Percentiles rank a stretch among this genome's conserved stretches.
Conservation (phyloP, 2,797 vertebrate species). For the Nasua narica region DNA sequence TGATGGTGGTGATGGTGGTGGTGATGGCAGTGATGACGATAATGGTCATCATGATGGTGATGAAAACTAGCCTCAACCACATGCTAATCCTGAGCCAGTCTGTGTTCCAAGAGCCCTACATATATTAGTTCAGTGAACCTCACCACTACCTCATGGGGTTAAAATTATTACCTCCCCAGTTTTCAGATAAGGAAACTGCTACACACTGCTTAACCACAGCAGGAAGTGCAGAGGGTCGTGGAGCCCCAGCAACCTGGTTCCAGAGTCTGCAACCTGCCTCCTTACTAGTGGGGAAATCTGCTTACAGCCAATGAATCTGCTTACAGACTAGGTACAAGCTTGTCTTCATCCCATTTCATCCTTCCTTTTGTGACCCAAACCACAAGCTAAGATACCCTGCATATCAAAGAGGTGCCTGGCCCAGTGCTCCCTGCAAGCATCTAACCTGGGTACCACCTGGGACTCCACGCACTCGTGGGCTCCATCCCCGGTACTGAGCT, state of each 20-base stretch:
- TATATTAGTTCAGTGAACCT: neutral
- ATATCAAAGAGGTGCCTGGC: rapidly evolving
- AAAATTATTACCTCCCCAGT: no score
- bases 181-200: neutral
- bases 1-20: no score
- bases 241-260: neutral
- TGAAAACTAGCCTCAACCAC: no score
- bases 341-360: neutral
- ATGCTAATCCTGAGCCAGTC: neutral
- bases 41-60: neutral
- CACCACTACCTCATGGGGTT: neutral
- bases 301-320: neutral
- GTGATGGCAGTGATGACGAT: no score
- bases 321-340: neutral
- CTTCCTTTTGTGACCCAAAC: neutral
- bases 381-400: neutral
- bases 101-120: neutral
- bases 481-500: rapidly evolving
- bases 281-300: neutral
- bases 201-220: no score
- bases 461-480: neutral
- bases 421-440: neutral
- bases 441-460: neutral
- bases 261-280: neutral
- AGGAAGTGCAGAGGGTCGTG: neutral